A percentile compares a stretch with the other conserved stretches of the same genome.
Conservation (phyloP, 1,140 invertebrate genomes). For the Theocolax elegans region DNA sequence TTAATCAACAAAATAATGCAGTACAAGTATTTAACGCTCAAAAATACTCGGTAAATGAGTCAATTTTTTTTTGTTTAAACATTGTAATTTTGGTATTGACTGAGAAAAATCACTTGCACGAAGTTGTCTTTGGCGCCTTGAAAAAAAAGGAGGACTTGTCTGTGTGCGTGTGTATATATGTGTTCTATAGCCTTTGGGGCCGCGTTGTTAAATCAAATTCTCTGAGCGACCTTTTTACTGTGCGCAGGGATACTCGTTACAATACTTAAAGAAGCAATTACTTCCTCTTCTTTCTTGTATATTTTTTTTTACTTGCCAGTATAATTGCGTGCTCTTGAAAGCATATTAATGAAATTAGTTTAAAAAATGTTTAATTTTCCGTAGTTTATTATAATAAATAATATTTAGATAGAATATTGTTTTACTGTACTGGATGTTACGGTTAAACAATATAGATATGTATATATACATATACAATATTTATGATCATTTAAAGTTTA, state of each 20-base stretch:
- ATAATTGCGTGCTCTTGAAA: too few species aligned
- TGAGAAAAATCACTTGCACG: neutral
- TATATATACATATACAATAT: too few species aligned
- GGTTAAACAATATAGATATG: too few species aligned
- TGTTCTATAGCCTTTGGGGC: neutral
- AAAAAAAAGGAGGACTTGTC: neutral
- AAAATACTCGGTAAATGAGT: too few species aligned
- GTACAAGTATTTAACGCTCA: too few species aligned
- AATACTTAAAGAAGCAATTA: neutral
- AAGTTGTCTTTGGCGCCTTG: neutral
- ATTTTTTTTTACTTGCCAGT: neutral
- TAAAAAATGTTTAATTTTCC: neutral
- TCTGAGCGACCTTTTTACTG: neutral
- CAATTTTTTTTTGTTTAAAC: slow-evolving; percentile 5
- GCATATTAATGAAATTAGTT: neutral
- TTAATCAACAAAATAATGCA: too few species aligned
- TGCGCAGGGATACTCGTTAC: too few species aligned
- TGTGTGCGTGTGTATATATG: neutral
- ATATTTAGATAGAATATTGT: too few species aligned
- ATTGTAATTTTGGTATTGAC: slow-evolving; percentile 3
- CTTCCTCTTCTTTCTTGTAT: neutral
- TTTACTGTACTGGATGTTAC: too few species aligned
- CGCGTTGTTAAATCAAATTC: slow-evolving; percentile 6
- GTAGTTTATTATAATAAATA: too few species aligned
- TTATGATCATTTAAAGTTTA: neutral